Evolutionary conservation across 2,888 invertebrate species (phyloP).

Genomic region (Cryptocheilus praepositus): DNA sequence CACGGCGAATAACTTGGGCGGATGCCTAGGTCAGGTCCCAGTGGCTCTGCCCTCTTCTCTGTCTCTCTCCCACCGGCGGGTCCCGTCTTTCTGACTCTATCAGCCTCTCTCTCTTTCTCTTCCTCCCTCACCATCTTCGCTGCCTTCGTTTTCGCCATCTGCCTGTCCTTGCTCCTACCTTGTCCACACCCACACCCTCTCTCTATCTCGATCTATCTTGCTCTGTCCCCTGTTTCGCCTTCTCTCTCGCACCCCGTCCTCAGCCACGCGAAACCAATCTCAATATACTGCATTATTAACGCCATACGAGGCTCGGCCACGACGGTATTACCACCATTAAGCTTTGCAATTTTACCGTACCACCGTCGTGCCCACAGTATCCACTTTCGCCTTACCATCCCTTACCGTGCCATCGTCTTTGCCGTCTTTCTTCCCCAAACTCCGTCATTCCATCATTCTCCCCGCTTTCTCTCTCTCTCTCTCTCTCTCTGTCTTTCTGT

Average conservation of each 20-base stretch:
- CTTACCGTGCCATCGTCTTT: background rate
- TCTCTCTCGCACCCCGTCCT: conserved; percentile 13
- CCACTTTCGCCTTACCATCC: background rate
- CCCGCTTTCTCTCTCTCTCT: conserved; percentile 3
- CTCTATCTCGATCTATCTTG: conserved; percentile 32
- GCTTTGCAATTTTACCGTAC: conserved; percentile 58
- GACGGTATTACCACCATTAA: conserved; percentile 62
- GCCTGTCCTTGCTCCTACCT: conserved; percentile 62
- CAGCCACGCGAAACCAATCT: conserved; percentile 65
- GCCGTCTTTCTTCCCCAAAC: conserved; percentile 12
- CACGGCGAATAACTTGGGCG: conserved; percentile 57
- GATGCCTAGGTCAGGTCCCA: conserved; percentile 66
- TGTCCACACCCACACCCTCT: conserved; percentile 56
- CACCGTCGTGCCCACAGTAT: conserved; percentile 8
- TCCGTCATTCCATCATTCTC: background rate
- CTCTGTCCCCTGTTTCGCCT: background rate
- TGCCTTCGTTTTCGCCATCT: too few relatives aligned
- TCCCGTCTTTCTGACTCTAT: conserved; percentile 2
- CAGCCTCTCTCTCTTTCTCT: background rate
- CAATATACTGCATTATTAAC: conserved; percentile 71
- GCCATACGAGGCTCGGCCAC: conserved; percentile 60
- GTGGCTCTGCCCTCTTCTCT: conserved; percentile 48
- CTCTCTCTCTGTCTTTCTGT: conserved; percentile 8
- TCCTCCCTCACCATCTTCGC: background rate
- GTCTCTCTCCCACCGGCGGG: conserved; percentile 24